Conservation (phyloP, 2,888 invertebrate species). For the Disparrhopalites patrizii region DNA sequence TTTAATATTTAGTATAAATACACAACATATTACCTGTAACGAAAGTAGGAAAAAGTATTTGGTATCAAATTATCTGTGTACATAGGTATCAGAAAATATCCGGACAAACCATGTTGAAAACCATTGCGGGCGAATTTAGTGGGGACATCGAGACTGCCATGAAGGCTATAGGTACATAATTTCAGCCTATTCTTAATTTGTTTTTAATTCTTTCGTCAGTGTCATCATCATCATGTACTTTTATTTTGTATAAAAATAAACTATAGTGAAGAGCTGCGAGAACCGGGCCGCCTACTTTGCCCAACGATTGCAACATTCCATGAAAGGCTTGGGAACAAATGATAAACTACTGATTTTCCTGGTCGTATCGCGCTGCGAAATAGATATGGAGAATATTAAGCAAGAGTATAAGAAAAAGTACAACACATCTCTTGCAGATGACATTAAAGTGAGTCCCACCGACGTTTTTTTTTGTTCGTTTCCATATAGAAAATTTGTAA, state of each 20-base stretch:
- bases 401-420: constrained; percentile 69
- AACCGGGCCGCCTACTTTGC: constrained; percentile 81
- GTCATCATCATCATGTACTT: no score
- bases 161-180: constrained; percentile 69
- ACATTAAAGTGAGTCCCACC: constrained; percentile 61
- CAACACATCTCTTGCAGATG: constrained; percentile 69
- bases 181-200: not conserved
- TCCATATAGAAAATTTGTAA: not conserved
- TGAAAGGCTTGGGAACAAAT: constrained; percentile 87
- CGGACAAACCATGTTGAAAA: constrained; percentile 59
- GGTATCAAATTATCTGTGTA: constrained; percentile 51
- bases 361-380: constrained; percentile 75
- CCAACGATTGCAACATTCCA: constrained; percentile 75
- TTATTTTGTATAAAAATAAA: no score
- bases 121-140: constrained; percentile 77
- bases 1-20: no score
- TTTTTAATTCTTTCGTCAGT: no score
- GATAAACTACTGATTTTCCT: constrained; percentile 80
- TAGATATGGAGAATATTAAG: constrained; percentile 81
- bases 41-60: not conserved
- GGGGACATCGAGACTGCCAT: constrained; percentile 79
- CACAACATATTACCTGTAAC: no score
- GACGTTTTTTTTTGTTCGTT: not conserved
- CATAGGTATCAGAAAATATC: constrained; percentile 12
- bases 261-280: constrained; percentile 71